phyloP scores from a whole-genome alignment of 2,888 invertebrate species.

The Vannuccia rotundouncinata region DNA sequence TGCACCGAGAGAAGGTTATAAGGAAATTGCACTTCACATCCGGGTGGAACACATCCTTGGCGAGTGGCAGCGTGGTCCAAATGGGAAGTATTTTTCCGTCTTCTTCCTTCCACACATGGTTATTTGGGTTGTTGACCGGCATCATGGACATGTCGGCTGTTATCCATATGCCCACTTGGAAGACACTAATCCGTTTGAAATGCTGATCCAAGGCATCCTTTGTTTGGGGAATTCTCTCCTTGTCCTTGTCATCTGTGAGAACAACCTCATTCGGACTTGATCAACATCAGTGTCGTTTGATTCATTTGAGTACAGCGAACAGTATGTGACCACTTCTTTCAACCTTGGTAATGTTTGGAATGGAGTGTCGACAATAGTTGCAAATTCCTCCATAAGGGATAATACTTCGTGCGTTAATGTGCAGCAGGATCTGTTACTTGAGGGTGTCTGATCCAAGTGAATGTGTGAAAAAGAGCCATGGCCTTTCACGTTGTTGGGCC shows the following conservation, averaged over 20 bases:
- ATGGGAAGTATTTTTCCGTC: conserved; percentile 38
- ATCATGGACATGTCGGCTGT: conserved; percentile 34
- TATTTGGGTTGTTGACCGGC: conserved; percentile 36
- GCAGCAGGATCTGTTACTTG: conserved; percentile 37
- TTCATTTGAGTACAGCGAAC: conserved; percentile 19
- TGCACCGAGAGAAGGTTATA: conserved; percentile 35
- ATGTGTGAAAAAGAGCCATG: conserved; percentile 39
- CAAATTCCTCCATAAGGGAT: conserved; percentile 32
- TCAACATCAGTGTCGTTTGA: conserved; percentile 22
- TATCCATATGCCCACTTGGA: conserved; percentile 38
- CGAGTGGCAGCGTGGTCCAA: conserved; percentile 37
- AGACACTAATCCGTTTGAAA: conserved; percentile 40
- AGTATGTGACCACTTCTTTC: conserved; percentile 3
- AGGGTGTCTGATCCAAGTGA: conserved; percentile 42
- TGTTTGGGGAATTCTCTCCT: conserved; percentile 38
- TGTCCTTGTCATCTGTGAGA: conserved; percentile 37
- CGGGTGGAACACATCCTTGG: conserved; percentile 36
- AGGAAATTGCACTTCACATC: conserved; percentile 33
- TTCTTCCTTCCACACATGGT: conserved; percentile 37
- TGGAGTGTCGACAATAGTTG: conserved; percentile 32
- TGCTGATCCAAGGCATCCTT: conserved; percentile 37
- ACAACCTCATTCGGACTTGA: conserved; percentile 34
- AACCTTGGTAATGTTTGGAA: conserved; percentile 27
- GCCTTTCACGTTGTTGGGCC: conserved; percentile 40
- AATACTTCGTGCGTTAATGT: conserved; percentile 31